Conservation (phyloP, 1,140 invertebrate species). For the Rhopalosiphum maidis region DNA sequence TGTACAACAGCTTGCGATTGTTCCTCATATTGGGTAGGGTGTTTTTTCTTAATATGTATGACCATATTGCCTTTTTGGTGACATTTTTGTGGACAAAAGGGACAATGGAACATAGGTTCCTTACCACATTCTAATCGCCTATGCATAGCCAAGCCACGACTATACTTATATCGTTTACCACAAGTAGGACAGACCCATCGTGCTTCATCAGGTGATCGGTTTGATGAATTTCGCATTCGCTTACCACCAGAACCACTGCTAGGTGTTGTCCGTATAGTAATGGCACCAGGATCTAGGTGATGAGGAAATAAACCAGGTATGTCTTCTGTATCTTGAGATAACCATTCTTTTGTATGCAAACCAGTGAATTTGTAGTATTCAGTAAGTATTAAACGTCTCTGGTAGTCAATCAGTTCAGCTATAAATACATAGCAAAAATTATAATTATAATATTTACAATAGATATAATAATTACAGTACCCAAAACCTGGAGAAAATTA, state of each 20-base stretch:
- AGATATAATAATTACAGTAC: conserved; percentile 8
- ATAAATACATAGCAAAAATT: conserved; percentile 29
- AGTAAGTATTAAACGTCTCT: conserved; percentile 53
- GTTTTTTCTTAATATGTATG: conserved; percentile 60
- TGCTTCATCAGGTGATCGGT: conserved; percentile 58
- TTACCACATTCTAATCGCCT: conserved; percentile 60
- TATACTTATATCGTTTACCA: conserved; percentile 60
- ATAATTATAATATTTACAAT: background rate
- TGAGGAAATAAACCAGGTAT: conserved; percentile 58
- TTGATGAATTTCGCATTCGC: conserved; percentile 49
- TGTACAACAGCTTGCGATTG: conserved; percentile 54
- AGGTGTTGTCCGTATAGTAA: conserved; percentile 49
- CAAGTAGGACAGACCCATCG: conserved; percentile 60
- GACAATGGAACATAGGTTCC: conserved; percentile 60
- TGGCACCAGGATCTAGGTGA: conserved; percentile 57
- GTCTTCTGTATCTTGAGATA: conserved; percentile 56
- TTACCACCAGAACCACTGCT: conserved; percentile 24
- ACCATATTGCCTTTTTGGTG: conserved; percentile 60
- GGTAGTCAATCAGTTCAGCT: conserved; percentile 56
- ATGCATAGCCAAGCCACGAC: conserved; percentile 60
- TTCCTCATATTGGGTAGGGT: conserved; percentile 57
- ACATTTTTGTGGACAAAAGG: conserved; percentile 60
- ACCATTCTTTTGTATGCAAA: conserved; percentile 54
- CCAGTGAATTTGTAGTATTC: conserved; percentile 58
- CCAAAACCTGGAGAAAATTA: conserved; percentile 37